phyloP scores from a whole-genome alignment of 2,797 vertebrate genomes.

The Sarcophilus harrisii region DNA sequence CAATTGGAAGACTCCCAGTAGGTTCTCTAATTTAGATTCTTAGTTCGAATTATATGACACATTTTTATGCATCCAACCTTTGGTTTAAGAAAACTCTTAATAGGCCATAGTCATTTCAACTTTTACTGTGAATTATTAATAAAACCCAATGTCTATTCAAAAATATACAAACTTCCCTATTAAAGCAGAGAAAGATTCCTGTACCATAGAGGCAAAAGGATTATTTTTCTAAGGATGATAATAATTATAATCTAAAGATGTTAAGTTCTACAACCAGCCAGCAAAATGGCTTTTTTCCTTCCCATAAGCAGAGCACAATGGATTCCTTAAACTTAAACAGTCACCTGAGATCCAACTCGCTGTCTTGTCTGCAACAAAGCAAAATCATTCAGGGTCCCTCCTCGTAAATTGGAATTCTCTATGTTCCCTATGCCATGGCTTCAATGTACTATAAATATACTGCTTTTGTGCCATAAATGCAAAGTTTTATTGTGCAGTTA shows the following conservation, averaged over 20 bases:
- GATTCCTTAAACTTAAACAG: conserved; percentile 76
- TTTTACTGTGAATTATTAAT: conserved; percentile 6
- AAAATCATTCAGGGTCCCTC: conserved; percentile 70
- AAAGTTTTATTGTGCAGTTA: conserved; percentile 90
- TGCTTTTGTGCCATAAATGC: conserved; percentile 86
- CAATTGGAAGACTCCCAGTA: neutral
- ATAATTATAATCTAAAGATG: conserved; percentile 41
- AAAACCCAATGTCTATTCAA: conserved; percentile 46
- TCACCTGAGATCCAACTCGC: conserved; percentile 75
- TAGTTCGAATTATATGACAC: neutral
- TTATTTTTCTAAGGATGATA: conserved; percentile 52
- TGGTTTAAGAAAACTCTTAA: conserved; percentile 43
- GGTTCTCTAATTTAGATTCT: neutral
- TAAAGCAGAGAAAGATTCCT: conserved; percentile 36
- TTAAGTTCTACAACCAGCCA: conserved; percentile 10
- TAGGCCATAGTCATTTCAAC: conserved; percentile 9
- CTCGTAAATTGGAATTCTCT: conserved; percentile 83
- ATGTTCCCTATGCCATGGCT: conserved; percentile 72
- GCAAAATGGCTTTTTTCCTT: neutral
- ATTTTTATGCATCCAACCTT: conserved; percentile 16
- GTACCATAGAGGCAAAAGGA: conserved; percentile 37
- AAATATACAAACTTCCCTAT: conserved; percentile 30
- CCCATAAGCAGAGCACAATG: conserved; percentile 75
- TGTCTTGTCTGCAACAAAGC: conserved; percentile 55
- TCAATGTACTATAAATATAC: conserved; percentile 83